Conservation (phyloP, 2,113 vertebrate genomes). For the Mungos mungo region DNA sequence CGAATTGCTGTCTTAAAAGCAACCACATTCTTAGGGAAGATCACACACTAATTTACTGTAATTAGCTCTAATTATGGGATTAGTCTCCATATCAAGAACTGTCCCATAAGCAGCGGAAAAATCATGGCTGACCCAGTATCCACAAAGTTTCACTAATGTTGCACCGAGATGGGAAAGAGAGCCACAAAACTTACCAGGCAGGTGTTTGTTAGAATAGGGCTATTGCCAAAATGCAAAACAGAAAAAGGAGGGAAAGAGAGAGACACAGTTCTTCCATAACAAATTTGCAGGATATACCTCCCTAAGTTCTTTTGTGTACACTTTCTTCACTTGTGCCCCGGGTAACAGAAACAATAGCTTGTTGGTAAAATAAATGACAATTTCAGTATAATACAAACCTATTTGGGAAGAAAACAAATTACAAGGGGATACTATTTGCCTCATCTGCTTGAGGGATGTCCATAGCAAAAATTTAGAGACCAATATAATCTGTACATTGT, state of each 20-base stretch:
- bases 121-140: background rate
- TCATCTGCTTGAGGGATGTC: background rate
- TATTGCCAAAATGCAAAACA: background rate
- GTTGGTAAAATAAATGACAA: background rate
- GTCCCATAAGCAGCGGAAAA: background rate
- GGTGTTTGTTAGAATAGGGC: background rate
- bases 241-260: background rate
- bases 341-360: background rate
- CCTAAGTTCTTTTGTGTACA: background rate
- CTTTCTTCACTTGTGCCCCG: background rate
- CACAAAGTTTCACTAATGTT: background rate
- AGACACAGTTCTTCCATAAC: background rate
- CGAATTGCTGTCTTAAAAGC: background rate
- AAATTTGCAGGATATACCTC: background rate
- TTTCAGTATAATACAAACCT: background rate
- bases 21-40: background rate
- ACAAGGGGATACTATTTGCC: background rate
- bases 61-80: background rate
- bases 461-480: background rate
- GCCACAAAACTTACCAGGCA: background rate
- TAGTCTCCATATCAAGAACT: background rate
- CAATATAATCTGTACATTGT: background rate
- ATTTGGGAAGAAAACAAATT: background rate
- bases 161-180: background rate
- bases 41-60: background rate